Base-by-base conservation (phyloP, 92 coral and sea anemone species). In the Epizoanthus scotinus region DNA sequence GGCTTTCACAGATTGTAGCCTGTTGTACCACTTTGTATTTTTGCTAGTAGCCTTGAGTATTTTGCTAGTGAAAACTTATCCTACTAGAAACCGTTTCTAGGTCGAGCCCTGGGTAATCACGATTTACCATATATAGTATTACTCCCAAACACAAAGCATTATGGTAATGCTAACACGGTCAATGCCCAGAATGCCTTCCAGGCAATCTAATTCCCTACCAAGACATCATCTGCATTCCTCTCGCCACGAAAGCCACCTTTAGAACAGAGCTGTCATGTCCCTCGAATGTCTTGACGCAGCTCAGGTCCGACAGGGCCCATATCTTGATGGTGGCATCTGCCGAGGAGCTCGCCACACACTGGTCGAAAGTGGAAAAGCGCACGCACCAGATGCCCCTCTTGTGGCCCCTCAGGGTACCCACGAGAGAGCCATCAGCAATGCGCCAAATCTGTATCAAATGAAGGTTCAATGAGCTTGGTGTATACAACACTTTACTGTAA, bases 371-470 rank as follows among this genome's bases (percentile, higher is more conserved):
- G 20, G 98, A 95, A 79, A 95, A 95, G 28, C 88, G 83, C 10
- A 90, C 94, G 59, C 97, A 95, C 98, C 98, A 95, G 27, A 95
- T 86, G 47, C 98, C 98, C 75, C 87, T 84, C 87, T 90, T 95
- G 70, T 95, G 98, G 69, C 98, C 98, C 57, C 95, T 91, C 50
- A 92, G 26, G 27, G 94, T 90, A 42, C 98, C 98, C 80, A 92
- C 27, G 18, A 86, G 81, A 60, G 87, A 79, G 5, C 97, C 93
- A 87, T 87, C 92, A 5, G 90, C 71, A 28, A 86, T 70, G 8
- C 84, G 88, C 98, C 98, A 95, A 24, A 95, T 85, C 98, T 95
- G 24, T 13, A 42, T 14, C 21, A 56, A 18, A 20, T 4, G 12
- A 68, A 82, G 28, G 31, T 8, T 42, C 47, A 8, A 26, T 20